phyloP scores from a whole-genome alignment of 2,888 invertebrate species.

The Nemurella pictetii region DNA sequence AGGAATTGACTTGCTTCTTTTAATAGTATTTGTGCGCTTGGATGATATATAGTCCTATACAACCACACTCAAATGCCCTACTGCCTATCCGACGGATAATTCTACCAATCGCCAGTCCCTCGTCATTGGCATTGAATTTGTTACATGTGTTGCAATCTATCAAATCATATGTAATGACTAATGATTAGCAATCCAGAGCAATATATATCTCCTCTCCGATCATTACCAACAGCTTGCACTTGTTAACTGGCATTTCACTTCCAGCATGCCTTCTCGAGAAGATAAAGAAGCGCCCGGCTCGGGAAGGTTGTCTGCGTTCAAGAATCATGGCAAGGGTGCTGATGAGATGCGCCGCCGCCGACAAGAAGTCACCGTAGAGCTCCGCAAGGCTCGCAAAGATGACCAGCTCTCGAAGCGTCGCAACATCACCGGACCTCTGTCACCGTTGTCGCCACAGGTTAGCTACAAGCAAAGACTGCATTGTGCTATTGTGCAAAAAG shows the following conservation, averaged over 20 bases:
- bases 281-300: slow-evolving; percentile 52
- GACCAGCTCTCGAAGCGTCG: slow-evolving; percentile 90
- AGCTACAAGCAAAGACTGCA: too few relatives aligned
- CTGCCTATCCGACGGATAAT: neutral
- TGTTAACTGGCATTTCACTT: neutral
- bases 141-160: too few relatives aligned
- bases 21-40: too few relatives aligned
- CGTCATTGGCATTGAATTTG: too few relatives aligned
- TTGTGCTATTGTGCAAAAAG: too few relatives aligned
- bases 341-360: slow-evolving; percentile 87
- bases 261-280: slow-evolving; percentile 63
- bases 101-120: too few relatives aligned
- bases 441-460: neutral
- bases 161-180: too few relatives aligned
- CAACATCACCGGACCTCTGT: slow-evolving; percentile 60
- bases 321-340: slow-evolving; percentile 74
- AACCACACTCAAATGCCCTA: neutral
- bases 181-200: too few relatives aligned
- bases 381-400: slow-evolving; percentile 91
- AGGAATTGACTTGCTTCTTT: too few relatives aligned
- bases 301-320: slow-evolving; percentile 70
- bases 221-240: too few relatives aligned
- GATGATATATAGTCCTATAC: too few relatives aligned
- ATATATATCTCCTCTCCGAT: too few relatives aligned
- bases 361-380: slow-evolving; percentile 84